Conservation (phyloP, 2,888 invertebrate species). For the Tachina grossa region DNA sequence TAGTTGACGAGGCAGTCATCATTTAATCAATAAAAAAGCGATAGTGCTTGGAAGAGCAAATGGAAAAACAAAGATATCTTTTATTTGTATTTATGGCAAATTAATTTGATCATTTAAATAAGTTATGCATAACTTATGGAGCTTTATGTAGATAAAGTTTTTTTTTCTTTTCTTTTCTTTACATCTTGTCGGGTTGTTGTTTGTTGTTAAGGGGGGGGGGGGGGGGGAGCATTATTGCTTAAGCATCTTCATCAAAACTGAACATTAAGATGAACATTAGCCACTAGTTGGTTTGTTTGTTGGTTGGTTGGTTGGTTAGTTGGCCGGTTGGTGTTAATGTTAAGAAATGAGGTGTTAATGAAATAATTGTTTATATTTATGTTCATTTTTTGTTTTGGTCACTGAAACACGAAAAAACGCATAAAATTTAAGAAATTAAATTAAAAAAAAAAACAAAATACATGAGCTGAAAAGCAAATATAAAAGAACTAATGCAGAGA, state of each 20-base stretch:
- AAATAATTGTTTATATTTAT: slow-evolving; percentile 64
- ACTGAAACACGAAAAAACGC: not conserved
- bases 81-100: slow-evolving; percentile 64
- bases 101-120: slow-evolving; percentile 66
- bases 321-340: slow-evolving; percentile 48
- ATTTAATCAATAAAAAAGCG: slow-evolving; percentile 8
- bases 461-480: not conserved
- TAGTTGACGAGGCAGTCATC: slow-evolving; percentile 19
- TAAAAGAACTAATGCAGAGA: slow-evolving; percentile 39
- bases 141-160: slow-evolving; percentile 33
- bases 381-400: slow-evolving; percentile 20
- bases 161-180: not conserved
- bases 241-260: slow-evolving; percentile 36
- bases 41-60: not conserved
- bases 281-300: not conserved
- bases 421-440: slow-evolving; percentile 37
- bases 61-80: slow-evolving; percentile 21
- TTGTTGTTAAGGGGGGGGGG: slow-evolving; percentile 4
- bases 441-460: not conserved
- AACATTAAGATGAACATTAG: slow-evolving; percentile 15
- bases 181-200: not conserved
- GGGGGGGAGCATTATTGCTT: slow-evolving; percentile 4
- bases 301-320: not conserved
- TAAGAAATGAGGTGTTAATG: slow-evolving; percentile 69
- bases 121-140: slow-evolving; percentile 49